These are phyloP conservation scores for Notothenia coriiceps DNA, from an alignment of 2,113 vertebrate species.

Conservation along the genomic window DNA sequence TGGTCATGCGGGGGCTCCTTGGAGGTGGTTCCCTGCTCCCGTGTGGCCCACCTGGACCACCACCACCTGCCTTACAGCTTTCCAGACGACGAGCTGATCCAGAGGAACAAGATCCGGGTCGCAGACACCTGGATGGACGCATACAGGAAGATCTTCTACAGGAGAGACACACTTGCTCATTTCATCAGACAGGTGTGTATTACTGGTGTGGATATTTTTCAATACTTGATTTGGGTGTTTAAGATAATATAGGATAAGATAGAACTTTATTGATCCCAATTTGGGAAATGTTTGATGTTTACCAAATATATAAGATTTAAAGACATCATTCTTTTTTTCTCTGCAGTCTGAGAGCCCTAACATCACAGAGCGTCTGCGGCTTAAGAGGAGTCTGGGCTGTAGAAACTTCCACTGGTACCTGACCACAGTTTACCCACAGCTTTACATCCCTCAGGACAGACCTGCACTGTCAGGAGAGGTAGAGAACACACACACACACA, in stretches of 20 bases:
- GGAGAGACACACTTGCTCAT: conserved; percentile 84
- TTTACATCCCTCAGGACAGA: conserved; percentile 81
- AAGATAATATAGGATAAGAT: too few species aligned
- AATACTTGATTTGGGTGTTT: not conserved
- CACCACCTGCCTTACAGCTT: conserved; percentile 61
- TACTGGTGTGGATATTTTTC: not conserved
- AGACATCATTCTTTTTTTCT: not conserved
- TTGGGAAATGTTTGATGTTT: too few species aligned
- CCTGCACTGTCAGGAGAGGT: conserved; percentile 89
- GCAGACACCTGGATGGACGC: conserved; percentile 91
- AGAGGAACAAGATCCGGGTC: conserved; percentile 88
- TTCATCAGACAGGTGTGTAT: conserved; percentile 88
- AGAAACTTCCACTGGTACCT: conserved; percentile 92
- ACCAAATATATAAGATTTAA: not conserved
- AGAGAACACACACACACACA: conserved; percentile 27
- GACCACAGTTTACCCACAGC: conserved; percentile 87
- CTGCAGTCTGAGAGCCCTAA: conserved; percentile 86
- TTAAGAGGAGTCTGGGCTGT: conserved; percentile 87
- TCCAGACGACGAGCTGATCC: conserved; percentile 81
- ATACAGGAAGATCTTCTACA: conserved; percentile 90
- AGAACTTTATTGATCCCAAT: too few species aligned
- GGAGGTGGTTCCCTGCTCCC: conserved; percentile 92
- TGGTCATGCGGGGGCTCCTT: conserved; percentile 94
- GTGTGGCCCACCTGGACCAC: conserved; percentile 87
- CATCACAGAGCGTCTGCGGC: conserved; percentile 84